These are phyloP conservation scores for Rugalucina vietnamica DNA, from an alignment of 2,888 invertebrate genomes.

Conservation along the genomic window DNA sequence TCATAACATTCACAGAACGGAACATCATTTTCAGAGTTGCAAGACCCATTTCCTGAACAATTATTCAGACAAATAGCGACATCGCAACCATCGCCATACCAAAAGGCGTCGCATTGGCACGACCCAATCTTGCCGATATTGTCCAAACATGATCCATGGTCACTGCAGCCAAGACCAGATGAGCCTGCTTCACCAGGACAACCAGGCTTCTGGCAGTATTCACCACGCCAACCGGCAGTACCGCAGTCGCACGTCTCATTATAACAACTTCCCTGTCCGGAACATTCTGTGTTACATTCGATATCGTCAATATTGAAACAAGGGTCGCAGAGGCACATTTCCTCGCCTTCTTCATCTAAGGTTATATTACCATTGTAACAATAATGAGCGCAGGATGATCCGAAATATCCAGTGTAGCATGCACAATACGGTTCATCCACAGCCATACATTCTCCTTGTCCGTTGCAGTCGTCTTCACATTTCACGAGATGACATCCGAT, in stretches of 20 bases:
- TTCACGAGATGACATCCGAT: slow-evolving; percentile 68
- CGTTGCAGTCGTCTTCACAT: slow-evolving; percentile 71
- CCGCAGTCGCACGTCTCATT: slow-evolving; percentile 71
- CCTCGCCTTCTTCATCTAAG: slow-evolving; percentile 31
- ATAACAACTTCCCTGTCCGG: slow-evolving; percentile 52
- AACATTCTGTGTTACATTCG: slow-evolving; percentile 55
- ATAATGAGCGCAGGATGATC: slow-evolving; percentile 42
- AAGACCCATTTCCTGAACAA: slow-evolving; percentile 67
- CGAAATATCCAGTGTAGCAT: slow-evolving; percentile 55
- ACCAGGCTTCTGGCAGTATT: slow-evolving; percentile 69
- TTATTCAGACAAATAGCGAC: slow-evolving; percentile 70
- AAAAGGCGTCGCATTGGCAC: slow-evolving; percentile 69
- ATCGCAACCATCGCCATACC: slow-evolving; percentile 72
- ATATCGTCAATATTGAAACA: slow-evolving; percentile 65
- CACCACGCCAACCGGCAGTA: slow-evolving; percentile 68
- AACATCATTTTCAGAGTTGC: slow-evolving; percentile 51
- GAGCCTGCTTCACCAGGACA: slow-evolving; percentile 71
- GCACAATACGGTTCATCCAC: slow-evolving; percentile 48
- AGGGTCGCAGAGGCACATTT: slow-evolving; percentile 62
- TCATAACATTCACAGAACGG: slow-evolving; percentile 71
- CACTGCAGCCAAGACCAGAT: slow-evolving; percentile 70
- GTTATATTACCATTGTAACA: slow-evolving; percentile 60
- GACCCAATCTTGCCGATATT: slow-evolving; percentile 53
- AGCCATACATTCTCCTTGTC: slow-evolving; percentile 63
- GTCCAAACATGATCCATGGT: slow-evolving; percentile 67